phyloP scores from a whole-genome alignment of 2,113 vertebrate genomes.

The Cebidichthys violaceus region DNA sequence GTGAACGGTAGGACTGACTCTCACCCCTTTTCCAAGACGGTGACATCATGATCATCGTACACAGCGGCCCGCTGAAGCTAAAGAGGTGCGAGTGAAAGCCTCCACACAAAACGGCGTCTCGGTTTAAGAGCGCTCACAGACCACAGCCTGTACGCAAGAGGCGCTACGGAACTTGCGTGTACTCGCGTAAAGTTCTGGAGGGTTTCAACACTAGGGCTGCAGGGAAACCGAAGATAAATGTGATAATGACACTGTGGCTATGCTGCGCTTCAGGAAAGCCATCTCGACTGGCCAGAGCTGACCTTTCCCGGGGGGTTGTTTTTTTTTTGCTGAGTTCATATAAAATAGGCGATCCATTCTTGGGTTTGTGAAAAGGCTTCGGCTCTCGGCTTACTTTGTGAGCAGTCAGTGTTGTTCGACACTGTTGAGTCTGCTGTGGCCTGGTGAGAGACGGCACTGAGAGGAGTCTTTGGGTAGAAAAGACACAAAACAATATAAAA shows the following conservation, averaged over 20 bases:
- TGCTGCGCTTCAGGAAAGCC: conserved; percentile 19
- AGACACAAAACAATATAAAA: neutral
- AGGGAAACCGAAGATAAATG: conserved; percentile 61
- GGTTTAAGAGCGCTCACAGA: conserved; percentile 10
- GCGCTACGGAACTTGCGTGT: conserved; percentile 13
- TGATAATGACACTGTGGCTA: conserved; percentile 58
- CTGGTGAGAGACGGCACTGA: neutral
- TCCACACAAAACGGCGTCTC: conserved; percentile 16
- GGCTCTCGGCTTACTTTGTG: neutral
- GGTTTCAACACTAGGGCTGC: conserved; percentile 25
- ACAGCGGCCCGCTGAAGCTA: conserved; percentile 6
- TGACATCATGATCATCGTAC: conserved; percentile 61
- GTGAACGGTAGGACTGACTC: conserved; percentile 62
- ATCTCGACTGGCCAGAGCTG: conserved; percentile 30
- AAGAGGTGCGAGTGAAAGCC: conserved; percentile 17
- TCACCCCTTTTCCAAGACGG: conserved; percentile 54
- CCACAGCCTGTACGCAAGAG: conserved; percentile 23
- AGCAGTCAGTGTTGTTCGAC: neutral
- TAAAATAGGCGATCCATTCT: conserved; percentile 57
- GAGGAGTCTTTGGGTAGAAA: neutral
- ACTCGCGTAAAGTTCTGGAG: conserved; percentile 52
- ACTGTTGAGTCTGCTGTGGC: neutral
- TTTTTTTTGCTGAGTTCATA: conserved; percentile 47
- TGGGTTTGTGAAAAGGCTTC: conserved; percentile 26
- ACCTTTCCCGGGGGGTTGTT: conserved; percentile 13